Base-by-base conservation (phyloP, 2,888 invertebrate species). In the Drosophila mimetica region DNA sequence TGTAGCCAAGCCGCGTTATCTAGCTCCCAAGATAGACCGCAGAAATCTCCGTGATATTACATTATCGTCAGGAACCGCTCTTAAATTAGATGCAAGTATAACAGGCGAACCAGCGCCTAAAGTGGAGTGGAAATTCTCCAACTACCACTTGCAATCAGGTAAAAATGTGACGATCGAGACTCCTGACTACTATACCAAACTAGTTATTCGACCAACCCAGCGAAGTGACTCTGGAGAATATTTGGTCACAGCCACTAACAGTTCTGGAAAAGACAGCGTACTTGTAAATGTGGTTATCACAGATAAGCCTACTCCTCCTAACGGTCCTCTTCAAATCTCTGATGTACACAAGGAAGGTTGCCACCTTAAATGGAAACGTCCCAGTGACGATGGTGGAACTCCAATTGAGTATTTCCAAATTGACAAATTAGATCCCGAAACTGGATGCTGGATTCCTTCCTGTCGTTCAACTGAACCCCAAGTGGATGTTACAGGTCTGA, bases 401-500 rank as follows among this genome's bases (percentile, higher is more conserved):
- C 98, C 98, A 32, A 97, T 99, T 90, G 97, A 97, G 89, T 97
- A 98, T 90, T 99, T 98, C 93, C 96, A 98, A 91, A 95, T 99
- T 48, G 99, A 99, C 91, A 98, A 97, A 90, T 94, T 97, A 93
- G 98, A 98, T 91, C 95, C 96, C 0, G 96, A 96, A 84, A 96
- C 96, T 54, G 97, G 97, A 6, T 94, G 95, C 89, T 97, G 97
- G 97, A 94, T 97, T 74, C 97, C 97, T 1, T 97, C 96, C 88
- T 96, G 96, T 16, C 93, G 97, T 75, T 94, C 96, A 11, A 94
- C 94, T 39, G 97, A 97, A 80, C 96, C 97, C 30, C 94, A 94
- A 89, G 94, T 96, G 79, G 96, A 97, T 84, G 95, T 97, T 0
- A 95, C 95, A 77, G 96, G 96, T 41, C 92, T 99, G 77, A 97